A percentile compares a stretch with the other conserved stretches of the same genome.
These are phyloP conservation scores for Danio choprae DNA, from an alignment of 2,797 vertebrate genomes.

Conservation along the genomic window DNA sequence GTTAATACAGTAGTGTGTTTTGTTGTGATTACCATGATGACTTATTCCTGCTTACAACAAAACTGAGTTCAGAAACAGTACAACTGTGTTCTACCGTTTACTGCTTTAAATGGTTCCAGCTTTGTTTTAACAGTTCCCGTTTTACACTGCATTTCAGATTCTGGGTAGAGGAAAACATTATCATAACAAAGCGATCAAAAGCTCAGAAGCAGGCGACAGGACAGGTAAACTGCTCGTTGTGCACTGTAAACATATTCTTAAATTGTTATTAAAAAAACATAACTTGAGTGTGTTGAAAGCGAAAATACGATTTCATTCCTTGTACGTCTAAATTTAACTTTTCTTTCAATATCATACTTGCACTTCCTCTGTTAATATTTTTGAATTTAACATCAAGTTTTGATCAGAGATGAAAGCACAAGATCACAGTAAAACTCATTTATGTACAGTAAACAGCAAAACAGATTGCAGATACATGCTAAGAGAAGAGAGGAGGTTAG, in stretches of 20 bases:
- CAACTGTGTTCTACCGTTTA: neutral
- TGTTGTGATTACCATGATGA: neutral
- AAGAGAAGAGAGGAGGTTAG: neutral
- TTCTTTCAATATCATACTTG: too few species aligned
- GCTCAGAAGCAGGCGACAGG: neutral
- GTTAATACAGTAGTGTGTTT: neutral
- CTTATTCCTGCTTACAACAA: neutral
- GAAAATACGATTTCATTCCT: too few species aligned
- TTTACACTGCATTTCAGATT: neutral
- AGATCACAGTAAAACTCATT: neutral
- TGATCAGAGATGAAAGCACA: neutral
- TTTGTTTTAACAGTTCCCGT: slow-evolving; percentile 11
- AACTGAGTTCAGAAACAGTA: neutral
- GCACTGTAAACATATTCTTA: neutral
- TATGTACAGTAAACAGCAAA: neutral
- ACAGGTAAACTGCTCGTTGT: neutral
- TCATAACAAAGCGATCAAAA: neutral
- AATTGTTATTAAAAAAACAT: too few species aligned
- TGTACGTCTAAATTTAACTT: too few species aligned
- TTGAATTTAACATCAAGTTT: too few species aligned
- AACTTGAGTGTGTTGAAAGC: too few species aligned
- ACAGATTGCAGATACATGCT: neutral
- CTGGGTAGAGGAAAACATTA: neutral
- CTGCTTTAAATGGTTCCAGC: slow-evolving; percentile 14
- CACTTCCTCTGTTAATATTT: too few species aligned